Base-by-base conservation (phyloP, 2,113 vertebrate genomes). In the Mesembrinibis cayennensis region DNA sequence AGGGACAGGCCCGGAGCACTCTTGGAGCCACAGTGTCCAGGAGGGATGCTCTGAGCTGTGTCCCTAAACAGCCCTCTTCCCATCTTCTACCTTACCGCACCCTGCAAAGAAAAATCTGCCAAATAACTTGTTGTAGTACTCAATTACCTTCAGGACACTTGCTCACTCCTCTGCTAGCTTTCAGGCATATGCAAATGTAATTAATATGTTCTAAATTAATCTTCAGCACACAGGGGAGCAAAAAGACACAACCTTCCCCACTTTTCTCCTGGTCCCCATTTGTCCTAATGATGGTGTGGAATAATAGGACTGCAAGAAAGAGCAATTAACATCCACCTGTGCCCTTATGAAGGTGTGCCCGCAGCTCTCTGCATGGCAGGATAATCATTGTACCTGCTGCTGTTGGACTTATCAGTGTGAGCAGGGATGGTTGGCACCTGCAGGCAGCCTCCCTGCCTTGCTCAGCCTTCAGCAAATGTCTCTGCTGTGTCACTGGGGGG, bases 161-260 rank as follows among this genome's bases (percentile, higher is more conserved):
- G 27, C 72, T 92, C 42, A 0, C 59, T 87, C 65, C 80, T 90
- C 89, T 85, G 85, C 49, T 56, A 71, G 67, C 77, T 94, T 78
- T 76, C 88, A 93, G 85, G 63, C 50, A 32, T 50, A 96, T 94
- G 94, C 85, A 93, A 93, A 93, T 91, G 88, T 96, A 97, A 97
- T 96, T 97, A 96, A 96, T 85, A 58, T 32, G 52, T 67, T 94
- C 87, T 96, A 95, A 97, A 97, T 93, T 87, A 97, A 93, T 87
- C 90, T 90, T 77, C 67, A 70, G 73, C 81, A 40, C 85, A 30
- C 65, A 26, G 76, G 74, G 89, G 91, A 92, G 49, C 1, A 5
- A 86, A 94, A 87, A 87, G 87, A 47, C 61, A 76, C 38, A 85
- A 65, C 58, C 78, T 94, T 85, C 53, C 61, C 38, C 10, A 18